Percentiles rank a stretch among this genome's conserved stretches.
Conservation (phyloP, 2,888 invertebrate species). For the Cephalotes varians region DNA sequence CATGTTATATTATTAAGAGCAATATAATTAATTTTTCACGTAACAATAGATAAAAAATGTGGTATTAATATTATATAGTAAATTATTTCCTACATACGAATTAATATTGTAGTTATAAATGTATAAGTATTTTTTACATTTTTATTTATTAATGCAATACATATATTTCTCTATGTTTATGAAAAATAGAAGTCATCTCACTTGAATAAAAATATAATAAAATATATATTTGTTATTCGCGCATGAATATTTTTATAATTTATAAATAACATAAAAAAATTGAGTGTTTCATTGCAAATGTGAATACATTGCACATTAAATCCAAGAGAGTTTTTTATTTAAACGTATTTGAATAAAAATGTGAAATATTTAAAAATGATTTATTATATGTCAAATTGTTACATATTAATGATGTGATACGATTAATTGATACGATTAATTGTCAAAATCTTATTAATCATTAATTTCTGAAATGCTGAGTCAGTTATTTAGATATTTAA, state of each 20-base stretch:
- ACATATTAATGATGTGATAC: background rate
- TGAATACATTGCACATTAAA: background rate
- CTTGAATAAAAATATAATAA: background rate
- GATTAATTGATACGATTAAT: constrained; percentile 9
- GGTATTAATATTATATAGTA: background rate
- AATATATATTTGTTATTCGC: background rate
- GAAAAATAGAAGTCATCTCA: background rate
- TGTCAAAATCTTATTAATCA: background rate
- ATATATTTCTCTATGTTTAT: background rate
- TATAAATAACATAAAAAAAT: constrained; percentile 11
- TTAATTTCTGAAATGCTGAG: background rate
- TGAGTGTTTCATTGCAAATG: background rate
- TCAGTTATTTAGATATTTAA: constrained; percentile 17
- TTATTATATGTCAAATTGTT: background rate
- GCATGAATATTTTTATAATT: background rate
- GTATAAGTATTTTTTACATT: too few relatives aligned
- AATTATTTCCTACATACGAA: background rate
- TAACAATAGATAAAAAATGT: background rate
- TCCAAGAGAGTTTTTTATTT: background rate
- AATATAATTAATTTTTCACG: background rate
- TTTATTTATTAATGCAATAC: background rate
- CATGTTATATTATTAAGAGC: background rate
- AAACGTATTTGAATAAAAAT: background rate
- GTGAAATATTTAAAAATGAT: background rate
- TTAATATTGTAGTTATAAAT: background rate